Percentiles rank a stretch among this genome's conserved stretches.
phyloP scores from a whole-genome alignment of 2,888 invertebrate species.

The Sarcophaga subvicina region DNA sequence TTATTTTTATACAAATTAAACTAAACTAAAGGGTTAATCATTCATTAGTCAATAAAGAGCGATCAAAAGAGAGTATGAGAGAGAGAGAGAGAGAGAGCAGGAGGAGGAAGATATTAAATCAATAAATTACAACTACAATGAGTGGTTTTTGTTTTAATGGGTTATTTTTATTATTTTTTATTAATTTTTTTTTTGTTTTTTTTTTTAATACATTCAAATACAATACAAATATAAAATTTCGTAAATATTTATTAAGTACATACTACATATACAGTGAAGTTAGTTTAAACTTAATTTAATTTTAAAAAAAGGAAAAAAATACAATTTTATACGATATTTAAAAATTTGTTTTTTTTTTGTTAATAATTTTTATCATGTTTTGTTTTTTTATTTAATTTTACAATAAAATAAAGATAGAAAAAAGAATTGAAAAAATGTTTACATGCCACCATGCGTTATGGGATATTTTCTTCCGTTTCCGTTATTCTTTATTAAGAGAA shows the following conservation, averaged over 20 bases:
- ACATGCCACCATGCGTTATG: slow-evolving; percentile 59
- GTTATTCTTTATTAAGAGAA: background rate
- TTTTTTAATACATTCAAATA: slow-evolving; percentile 50
- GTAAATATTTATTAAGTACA: slow-evolving; percentile 20
- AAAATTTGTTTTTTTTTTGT: background rate
- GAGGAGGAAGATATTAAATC: slow-evolving; percentile 26
- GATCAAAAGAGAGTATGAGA: background rate
- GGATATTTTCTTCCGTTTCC: background rate
- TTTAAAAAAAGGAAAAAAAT: no score
- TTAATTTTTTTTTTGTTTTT: slow-evolving; percentile 57
- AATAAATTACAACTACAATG: slow-evolving; percentile 53
- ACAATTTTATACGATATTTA: background rate
- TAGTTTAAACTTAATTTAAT: slow-evolving; percentile 51
- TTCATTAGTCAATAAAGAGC: slow-evolving; percentile 38
- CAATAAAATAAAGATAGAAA: no score
- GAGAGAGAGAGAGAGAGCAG: no score
- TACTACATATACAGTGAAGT: slow-evolving; percentile 38
- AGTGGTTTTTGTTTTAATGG: slow-evolving; percentile 56
- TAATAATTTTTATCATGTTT: background rate
- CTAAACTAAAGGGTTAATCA: slow-evolving; percentile 34
- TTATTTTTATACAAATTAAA: slow-evolving; percentile 15
- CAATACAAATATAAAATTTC: slow-evolving; percentile 36
- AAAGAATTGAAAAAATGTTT: slow-evolving; percentile 6
- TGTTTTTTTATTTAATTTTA: background rate
- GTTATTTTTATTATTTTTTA: slow-evolving; percentile 57